Percentiles rank a stretch among this genome's conserved stretches.
Evolutionary conservation across 2,113 vertebrate species (phyloP).

Genomic region (Hippocampus comes): DNA sequence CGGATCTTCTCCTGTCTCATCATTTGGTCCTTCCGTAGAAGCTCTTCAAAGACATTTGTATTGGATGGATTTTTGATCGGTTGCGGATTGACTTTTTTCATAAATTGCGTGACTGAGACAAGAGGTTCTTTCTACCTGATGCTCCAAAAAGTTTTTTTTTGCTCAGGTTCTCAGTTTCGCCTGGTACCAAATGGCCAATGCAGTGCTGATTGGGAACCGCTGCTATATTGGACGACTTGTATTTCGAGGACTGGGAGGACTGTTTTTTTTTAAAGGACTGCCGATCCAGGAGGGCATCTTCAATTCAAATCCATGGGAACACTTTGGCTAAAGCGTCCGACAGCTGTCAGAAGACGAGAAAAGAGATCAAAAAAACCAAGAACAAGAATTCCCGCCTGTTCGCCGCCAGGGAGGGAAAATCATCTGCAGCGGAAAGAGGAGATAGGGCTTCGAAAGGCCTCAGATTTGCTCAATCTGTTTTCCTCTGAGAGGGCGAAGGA

Average conservation of each 20-base stretch:
- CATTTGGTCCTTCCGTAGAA: too few relatives aligned
- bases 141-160: too few relatives aligned
- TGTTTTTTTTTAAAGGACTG: slow-evolving; percentile 13
- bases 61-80: too few relatives aligned
- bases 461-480: slow-evolving; percentile 46
- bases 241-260: background rate
- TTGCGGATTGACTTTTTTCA: too few relatives aligned
- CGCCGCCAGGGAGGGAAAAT: slow-evolving; percentile 18
- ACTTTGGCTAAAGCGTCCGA: slow-evolving; percentile 30
- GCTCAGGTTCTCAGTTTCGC: too few relatives aligned
- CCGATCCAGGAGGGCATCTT: slow-evolving; percentile 13
- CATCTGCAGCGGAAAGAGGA: slow-evolving; percentile 33
- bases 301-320: slow-evolving; percentile 15
- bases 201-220: background rate
- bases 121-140: too few relatives aligned
- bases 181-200: background rate
- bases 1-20: too few relatives aligned
- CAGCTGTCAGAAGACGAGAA: slow-evolving; percentile 31
- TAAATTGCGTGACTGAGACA: too few relatives aligned
- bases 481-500: slow-evolving; percentile 26
- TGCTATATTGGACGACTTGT: slow-evolving; percentile 47
- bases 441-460: slow-evolving; percentile 32
- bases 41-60: too few relatives aligned
- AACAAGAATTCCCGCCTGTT: slow-evolving; percentile 24
- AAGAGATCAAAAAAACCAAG: slow-evolving; percentile 11